phyloP scores from a whole-genome alignment of 2,888 invertebrate genomes.

The Brachyptera putata region DNA sequence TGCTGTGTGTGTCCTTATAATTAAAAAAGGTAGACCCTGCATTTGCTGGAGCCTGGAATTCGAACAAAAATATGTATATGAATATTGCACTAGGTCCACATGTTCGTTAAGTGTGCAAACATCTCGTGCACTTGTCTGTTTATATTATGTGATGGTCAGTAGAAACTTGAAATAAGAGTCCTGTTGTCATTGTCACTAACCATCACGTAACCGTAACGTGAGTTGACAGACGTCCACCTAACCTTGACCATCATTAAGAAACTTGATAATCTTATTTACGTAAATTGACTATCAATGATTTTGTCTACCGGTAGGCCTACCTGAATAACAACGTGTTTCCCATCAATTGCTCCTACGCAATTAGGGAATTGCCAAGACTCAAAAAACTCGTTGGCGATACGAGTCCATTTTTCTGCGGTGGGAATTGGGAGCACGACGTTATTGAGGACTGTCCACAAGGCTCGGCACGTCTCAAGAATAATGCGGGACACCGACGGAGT shows the following conservation, averaged over 20 bases:
- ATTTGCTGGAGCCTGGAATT: not conserved
- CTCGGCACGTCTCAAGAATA: not conserved
- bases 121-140: too few species aligned
- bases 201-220: not conserved
- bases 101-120: too few species aligned
- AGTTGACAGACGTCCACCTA: too few species aligned
- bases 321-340: constrained; percentile 31
- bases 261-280: too few species aligned
- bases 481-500: not conserved
- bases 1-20: not conserved
- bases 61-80: too few species aligned
- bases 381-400: constrained; percentile 29
- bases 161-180: not conserved
- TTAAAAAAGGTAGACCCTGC: not conserved
- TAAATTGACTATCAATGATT: too few species aligned
- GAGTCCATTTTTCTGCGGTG: constrained; percentile 31
- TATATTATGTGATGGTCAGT: too few species aligned
- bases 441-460: not conserved
- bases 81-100: too few species aligned
- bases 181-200: not conserved
- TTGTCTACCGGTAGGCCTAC: too few species aligned
- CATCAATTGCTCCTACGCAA: constrained; percentile 34
- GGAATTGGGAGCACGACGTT: constrained; percentile 5
- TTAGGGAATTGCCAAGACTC: constrained; percentile 35
- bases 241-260: too few species aligned